Conservation (phyloP, 1,140 invertebrate species). For the Steinernema feltiae region DNA sequence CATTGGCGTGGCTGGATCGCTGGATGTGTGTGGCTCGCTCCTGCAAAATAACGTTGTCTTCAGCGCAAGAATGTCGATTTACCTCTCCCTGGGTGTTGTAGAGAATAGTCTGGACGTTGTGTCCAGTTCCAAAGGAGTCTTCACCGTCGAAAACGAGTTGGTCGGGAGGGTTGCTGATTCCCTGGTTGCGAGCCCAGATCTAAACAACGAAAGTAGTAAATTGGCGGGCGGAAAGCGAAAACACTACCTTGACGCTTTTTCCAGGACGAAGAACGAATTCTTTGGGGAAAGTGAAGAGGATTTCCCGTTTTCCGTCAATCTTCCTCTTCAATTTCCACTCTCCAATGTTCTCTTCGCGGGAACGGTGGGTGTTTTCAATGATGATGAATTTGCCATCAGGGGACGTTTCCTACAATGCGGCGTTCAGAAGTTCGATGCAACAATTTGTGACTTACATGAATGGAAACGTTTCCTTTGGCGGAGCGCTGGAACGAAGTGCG, state of each 20-base stretch:
- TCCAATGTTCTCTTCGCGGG: slow-evolving; percentile 53
- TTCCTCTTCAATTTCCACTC: slow-evolving; percentile 57
- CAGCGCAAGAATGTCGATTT: neutral
- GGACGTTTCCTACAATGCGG: slow-evolving; percentile 21
- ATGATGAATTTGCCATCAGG: slow-evolving; percentile 41
- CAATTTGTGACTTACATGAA: slow-evolving; percentile 30
- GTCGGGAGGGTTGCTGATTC: slow-evolving; percentile 50
- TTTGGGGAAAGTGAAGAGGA: slow-evolving; percentile 55
- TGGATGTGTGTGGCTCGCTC: slow-evolving; percentile 55
- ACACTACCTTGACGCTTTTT: slow-evolving; percentile 54
- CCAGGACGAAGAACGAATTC: slow-evolving; percentile 53
- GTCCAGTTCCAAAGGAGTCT: slow-evolving; percentile 52
- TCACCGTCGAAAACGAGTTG: slow-evolving; percentile 54
- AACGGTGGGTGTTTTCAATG: slow-evolving; percentile 55
- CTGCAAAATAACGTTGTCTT: slow-evolving; percentile 34
- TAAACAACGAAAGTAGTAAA: slow-evolving; percentile 18
- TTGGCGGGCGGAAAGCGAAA: neutral
- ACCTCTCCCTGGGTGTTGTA: slow-evolving; percentile 56
- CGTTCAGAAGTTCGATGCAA: neutral
- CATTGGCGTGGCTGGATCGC: slow-evolving; percentile 42
- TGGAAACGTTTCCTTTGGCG: slow-evolving; percentile 60
- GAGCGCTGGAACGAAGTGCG: slow-evolving; percentile 63
- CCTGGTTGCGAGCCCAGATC: slow-evolving; percentile 55
- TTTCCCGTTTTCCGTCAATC: slow-evolving; percentile 53
- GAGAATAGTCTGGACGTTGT: slow-evolving; percentile 55